A percentile compares a stretch with the other conserved stretches of the same genome.
Evolutionary conservation across 2,113 vertebrate genomes (phyloP).

Genomic region (Silurus asotus): DNA sequence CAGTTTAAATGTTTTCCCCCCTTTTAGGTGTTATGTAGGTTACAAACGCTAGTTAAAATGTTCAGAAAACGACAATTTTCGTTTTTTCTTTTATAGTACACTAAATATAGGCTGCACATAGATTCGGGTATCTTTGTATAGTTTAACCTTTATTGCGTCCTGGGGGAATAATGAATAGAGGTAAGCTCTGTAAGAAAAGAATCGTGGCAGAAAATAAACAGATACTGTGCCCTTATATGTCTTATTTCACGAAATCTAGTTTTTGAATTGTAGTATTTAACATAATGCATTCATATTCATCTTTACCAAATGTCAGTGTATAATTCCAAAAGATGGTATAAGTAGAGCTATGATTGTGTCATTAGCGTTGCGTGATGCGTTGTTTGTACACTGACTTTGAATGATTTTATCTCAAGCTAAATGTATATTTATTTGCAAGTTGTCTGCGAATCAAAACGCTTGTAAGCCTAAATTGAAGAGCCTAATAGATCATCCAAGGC

Average conservation of each 20-base stretch:
- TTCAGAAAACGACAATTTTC: not conserved
- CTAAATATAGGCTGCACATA: not conserved
- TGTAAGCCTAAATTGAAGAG: not conserved
- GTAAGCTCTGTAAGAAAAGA: not conserved
- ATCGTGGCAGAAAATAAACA: not conserved
- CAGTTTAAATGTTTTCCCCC: not conserved
- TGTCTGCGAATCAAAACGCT: not conserved
- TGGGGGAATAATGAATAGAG: not conserved
- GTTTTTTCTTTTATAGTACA: not conserved
- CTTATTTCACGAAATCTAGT: not conserved
- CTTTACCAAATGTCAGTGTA: not conserved
- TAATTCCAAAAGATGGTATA: not conserved
- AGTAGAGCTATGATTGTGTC: not conserved
- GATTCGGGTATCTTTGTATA: not conserved
- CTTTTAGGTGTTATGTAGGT: not conserved
- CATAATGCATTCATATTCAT: not conserved
- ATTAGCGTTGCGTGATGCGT: not conserved
- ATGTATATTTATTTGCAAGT: not conserved
- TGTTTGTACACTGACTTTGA: not conserved
- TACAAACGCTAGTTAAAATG: not conserved
- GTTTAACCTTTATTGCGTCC: not conserved
- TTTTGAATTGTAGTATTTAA: not conserved
- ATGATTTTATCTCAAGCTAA: not conserved
- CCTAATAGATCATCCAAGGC: not conserved
- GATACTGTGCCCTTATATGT: not conserved